Percentiles rank a stretch among this genome's conserved stretches.
phyloP scores from a whole-genome alignment of 2,888 invertebrate genomes.

The Villa cingulata region DNA sequence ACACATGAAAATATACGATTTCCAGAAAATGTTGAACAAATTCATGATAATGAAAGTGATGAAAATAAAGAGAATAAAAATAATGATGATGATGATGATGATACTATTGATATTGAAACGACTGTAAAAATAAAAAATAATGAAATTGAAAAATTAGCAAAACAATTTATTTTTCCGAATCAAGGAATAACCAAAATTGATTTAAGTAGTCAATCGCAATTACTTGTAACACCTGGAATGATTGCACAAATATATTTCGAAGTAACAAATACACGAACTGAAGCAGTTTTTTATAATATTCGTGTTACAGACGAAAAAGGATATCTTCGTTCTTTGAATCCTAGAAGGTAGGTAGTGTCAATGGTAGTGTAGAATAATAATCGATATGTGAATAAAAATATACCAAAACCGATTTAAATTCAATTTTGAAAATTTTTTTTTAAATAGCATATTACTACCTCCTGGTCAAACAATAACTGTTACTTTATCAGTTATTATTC shows the following conservation, averaged over 20 bases:
- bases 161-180: not conserved
- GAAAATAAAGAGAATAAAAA: not conserved
- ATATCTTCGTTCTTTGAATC: conserved; percentile 43
- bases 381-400: too few species aligned
- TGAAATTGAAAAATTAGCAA: not conserved
- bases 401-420: too few species aligned
- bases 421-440: not conserved
- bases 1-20: conserved; percentile 1
- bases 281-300: conserved; percentile 42
- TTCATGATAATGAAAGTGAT: conserved; percentile 2
- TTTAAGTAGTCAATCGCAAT: conserved; percentile 37
- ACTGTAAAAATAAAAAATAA: not conserved
- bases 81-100: conserved; percentile 4
- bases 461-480: conserved; percentile 42
- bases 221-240: conserved; percentile 32
- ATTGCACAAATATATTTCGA: conserved; percentile 46
- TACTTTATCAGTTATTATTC: conserved; percentile 40
- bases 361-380: too few species aligned
- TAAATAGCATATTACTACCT: conserved; percentile 22
- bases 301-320: conserved; percentile 46
- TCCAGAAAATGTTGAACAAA: conserved; percentile 3
- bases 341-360: conserved; percentile 39
- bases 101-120: not conserved
- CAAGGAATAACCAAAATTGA: conserved; percentile 33
- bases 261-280: conserved; percentile 55